Base-by-base conservation (phyloP, 2,797 vertebrate genomes). In the Oryzias sinensis region DNA sequence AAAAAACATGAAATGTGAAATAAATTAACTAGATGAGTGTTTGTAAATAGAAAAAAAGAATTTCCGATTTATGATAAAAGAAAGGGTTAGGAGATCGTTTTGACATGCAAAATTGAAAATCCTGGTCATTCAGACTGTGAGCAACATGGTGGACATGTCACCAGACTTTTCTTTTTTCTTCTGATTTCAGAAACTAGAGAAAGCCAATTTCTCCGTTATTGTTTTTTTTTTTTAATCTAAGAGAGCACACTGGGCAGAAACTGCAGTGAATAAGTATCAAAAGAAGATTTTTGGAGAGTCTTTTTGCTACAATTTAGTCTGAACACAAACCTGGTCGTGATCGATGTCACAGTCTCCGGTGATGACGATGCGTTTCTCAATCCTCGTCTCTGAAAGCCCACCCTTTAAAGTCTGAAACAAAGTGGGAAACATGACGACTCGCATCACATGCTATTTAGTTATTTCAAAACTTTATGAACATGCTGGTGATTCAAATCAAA, bases 331-430 rank as follows among this genome's bases (percentile, higher is more conserved):
- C 95, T 98, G 92, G 71, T 99, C 97, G 6, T 99, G 97, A 86
- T 99, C 97, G 73, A 98, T 97, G 85, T 98, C 97, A 14, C 94
- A 93, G 90, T 99, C 97, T 46, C 97, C 97, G 1, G 96, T 98
- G 72, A 99, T 99, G 71, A 99, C 96, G 55, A 99, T 99, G 64
- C 97, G 96, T 62, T 99, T 99, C 85, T 99, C 97, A 75, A 99
- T 99, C 90, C 97, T 94, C 4, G 97, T 99, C 92, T 99, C 97
- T 22, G 96, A 98, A 46, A 98, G 93, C 20, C 97, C 97, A 22
- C 95, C 97, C 89, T 98, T 99, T 66, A 98, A 86, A 47, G 93
- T 98, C 97, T 99, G 85, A 7, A 84, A 70, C 9, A 14, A 54
- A 62, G 58, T 1, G 9, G 18, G 22, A 17, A 8, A 40, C 40